Evolutionary conservation across 2,888 invertebrate genomes (phyloP), one percentile per base, ranked within the genome.

Genomic region (Dione juno): DNA sequence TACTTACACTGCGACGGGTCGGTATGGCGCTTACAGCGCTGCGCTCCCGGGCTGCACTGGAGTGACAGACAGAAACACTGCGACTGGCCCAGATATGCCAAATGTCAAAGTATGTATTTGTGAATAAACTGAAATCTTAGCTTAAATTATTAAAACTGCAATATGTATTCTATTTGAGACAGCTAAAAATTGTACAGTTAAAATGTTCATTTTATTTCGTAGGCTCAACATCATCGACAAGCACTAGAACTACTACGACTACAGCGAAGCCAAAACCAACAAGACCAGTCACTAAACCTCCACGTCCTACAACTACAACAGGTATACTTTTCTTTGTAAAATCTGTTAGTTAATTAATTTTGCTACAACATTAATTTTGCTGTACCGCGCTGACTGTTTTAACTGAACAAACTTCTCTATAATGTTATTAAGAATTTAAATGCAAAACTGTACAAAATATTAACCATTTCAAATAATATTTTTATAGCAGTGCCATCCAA

Each of bases 41-140:
- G 97, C 81, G 96, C 97, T 0, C 95, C 96, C 0, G 97, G 97
- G 10, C 86, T 97, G n/a, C 97, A 97, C 83, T 98, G 97, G 97
- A 97, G 96, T 82, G 88, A 92, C 37, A 82, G 87, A 0, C 92
- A 94, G 66, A 94, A 94, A 64, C 94, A 95, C 68, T 97, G 97
- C 81, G 97, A 97, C 84, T 97, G 97, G 97, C 97, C 97, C 2
- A 92, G 92, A 66, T 93, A 94, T 54, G 97, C 96, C 0, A 95
- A 95, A 77, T 97, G 97, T 80, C 88, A 88, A 77, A 81, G 90
- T 90, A 74, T 77, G 66, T 67, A 19, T 21, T 41, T 45, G 9
- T 14, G 8, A 41, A 28, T 48, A 3, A n/a, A 8, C 21, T 41
- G 13, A 35, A 45, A 2, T 45, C 45, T n/a, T 45, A 28, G 28